A percentile compares a stretch with the other conserved stretches of the same genome.
Evolutionary conservation across 1,140 invertebrate genomes (phyloP).

Genomic region (Coenobita brevimanus): DNA sequence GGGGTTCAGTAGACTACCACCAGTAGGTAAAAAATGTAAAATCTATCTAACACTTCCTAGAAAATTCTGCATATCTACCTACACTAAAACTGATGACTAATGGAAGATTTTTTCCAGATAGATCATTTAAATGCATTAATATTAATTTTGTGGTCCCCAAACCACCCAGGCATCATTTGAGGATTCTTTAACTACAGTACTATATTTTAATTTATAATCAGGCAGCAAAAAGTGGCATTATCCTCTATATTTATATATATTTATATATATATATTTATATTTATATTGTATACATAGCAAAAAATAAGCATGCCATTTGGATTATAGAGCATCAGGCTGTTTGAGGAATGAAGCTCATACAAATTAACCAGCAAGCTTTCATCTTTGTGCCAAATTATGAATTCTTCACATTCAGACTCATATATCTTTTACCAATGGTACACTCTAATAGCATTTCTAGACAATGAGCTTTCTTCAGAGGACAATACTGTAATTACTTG

Average conservation of each 20-base stretch:
- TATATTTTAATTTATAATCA: conserved; percentile 13
- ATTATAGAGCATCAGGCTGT: conserved; percentile 13
- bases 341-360: not conserved
- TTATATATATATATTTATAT: no score
- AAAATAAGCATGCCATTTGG: conserved; percentile 31
- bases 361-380: no score
- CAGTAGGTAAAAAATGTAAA: conserved; percentile 36
- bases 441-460: no score
- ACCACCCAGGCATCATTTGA: conserved; percentile 45
- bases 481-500: no score
- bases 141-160: conserved; percentile 54
- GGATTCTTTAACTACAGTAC: conserved; percentile 11
- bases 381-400: no score
- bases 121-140: not conserved
- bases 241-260: conserved; percentile 30
- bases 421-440: no score
- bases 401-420: no score
- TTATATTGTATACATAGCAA: no score
- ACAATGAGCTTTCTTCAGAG: no score
- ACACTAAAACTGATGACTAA: conserved; percentile 53
- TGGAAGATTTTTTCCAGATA: conserved; percentile 41
- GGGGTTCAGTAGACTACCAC: conserved; percentile 49
- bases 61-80: conserved; percentile 30
- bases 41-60: conserved; percentile 39
- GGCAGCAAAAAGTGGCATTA: conserved; percentile 6